These are phyloP conservation scores for Harlomillsia oculata DNA, from an alignment of 1,140 invertebrate genomes.

Conservation along the genomic window DNA sequence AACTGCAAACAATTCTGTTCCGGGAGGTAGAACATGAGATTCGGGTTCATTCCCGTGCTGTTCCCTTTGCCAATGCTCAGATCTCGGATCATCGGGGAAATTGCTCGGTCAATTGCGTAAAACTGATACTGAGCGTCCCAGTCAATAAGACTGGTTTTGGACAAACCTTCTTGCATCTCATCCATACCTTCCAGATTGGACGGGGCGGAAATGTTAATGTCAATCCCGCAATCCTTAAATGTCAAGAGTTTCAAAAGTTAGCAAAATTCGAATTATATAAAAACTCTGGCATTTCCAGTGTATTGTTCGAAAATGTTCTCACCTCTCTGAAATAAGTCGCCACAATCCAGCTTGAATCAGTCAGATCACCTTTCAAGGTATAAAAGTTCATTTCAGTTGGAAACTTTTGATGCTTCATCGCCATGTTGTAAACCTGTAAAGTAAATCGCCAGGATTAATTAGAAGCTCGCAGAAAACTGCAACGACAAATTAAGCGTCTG, in stretches of 20 bases:
- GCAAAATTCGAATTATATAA: neutral
- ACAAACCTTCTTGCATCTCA: slow-evolving; percentile 3
- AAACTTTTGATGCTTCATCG: neutral
- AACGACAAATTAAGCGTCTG: neutral
- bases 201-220: slow-evolving; percentile 9
- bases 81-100: slow-evolving; percentile 11
- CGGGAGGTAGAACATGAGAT: slow-evolving; percentile 5
- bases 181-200: neutral
- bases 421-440: slow-evolving; percentile 6
- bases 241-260: neutral
- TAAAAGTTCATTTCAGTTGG: slow-evolving; percentile 5
- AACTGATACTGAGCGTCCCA: slow-evolving; percentile 6
- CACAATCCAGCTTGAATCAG: neutral
- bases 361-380: neutral
- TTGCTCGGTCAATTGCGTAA: neutral
- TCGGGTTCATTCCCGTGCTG: slow-evolving; percentile 2
- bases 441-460: neutral
- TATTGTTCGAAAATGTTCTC: neutral
- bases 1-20: neutral
- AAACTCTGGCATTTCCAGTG: neutral
- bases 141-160: neutral
- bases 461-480: neutral
- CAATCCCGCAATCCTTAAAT: slow-evolving; percentile 8
- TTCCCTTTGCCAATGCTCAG: slow-evolving; percentile 3
- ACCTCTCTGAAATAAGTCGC: slow-evolving; percentile 1